Percentiles rank a stretch among this genome's conserved stretches.
Evolutionary conservation across 1,140 invertebrate species (phyloP).

Genomic region (Ips typographus): DNA sequence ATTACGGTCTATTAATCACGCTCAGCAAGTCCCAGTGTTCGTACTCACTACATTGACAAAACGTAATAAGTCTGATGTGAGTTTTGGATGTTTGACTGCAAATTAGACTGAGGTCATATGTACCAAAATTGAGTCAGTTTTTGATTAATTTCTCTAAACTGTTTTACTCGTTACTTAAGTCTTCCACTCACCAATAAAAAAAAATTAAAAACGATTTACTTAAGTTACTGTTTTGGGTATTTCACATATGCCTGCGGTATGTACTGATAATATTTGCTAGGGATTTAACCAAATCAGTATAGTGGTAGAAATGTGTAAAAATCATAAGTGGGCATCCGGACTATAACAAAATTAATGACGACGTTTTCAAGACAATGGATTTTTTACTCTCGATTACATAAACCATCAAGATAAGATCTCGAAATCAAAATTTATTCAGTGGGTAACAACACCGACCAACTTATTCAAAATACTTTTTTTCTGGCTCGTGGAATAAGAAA

Average conservation of each 20-base stretch:
- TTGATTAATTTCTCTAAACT: too few species aligned
- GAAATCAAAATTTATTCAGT: conserved; percentile 30
- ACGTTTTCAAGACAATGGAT: conserved; percentile 31
- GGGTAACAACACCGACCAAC: conserved; percentile 21
- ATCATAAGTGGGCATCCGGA: conserved; percentile 2
- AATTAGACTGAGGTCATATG: too few species aligned
- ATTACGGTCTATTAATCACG: conserved; percentile 24
- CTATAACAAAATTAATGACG: conserved; percentile 32
- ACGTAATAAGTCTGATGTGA: conserved; percentile 9
- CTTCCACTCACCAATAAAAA: neutral
- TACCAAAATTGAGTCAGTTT: too few species aligned
- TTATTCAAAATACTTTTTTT: conserved; percentile 29
- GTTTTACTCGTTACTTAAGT: neutral
- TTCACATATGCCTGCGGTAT: neutral
- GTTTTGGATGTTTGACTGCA: neutral
- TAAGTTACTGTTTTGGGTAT: neutral
- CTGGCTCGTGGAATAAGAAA: conserved; percentile 30
- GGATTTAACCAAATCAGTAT: neutral
- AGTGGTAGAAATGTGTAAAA: neutral
- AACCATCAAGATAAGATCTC: conserved; percentile 34
- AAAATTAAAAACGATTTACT: neutral
- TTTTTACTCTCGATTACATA: conserved; percentile 31
- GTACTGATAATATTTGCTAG: neutral
- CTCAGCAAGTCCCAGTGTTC: conserved; percentile 7
- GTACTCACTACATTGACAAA: conserved; percentile 20